Base-by-base conservation (phyloP, 2,113 vertebrate species). In the Setophaga kirtlandii region DNA sequence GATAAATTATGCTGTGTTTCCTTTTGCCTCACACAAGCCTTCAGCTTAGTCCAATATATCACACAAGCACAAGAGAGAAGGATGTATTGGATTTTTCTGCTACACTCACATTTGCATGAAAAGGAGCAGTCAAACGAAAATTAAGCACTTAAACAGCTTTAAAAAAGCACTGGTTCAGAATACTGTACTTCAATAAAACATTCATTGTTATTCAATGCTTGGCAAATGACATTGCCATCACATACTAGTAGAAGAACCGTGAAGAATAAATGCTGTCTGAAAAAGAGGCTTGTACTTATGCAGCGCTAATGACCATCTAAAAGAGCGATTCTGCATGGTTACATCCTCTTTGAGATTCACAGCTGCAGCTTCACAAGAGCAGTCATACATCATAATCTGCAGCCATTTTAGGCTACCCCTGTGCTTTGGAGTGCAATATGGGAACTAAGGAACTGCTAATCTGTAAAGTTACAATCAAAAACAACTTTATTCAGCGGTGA, bases 341-440 rank as follows among this genome's bases (percentile, higher is more conserved):
- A 89, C 81, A 89, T 95, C 74, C 41, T 95, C 85, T 95, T 92
- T 90, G 82, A 96, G 95, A 85, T 81, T 80, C 95, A 94, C 65
- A 96, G 93, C 89, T 65, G 89, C 91, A 90, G 74, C 58, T 89
- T 93, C 81, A 92, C 84, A 94, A 95, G 69, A 96, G 59, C 60
- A 86, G 87, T 68, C 90, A 96, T 96, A 97, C 78, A 96, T 95
- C 91, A 96, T 95, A 90, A 96, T 94, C 84, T 88, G 86, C 90
- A 97, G 93, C 92, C 89, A 97, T 97, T 97, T 97, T 96, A 97
- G 83, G 62, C 91, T 82, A 82, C 70, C 31, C 56, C 62, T 70
- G 31, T 53, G 73, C 84, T 75, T 93, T 77, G 56, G 63, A 90
- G 35, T 96, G 82, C 70, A 94, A 59, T 88, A 49, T 11, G n/a